Evolutionary conservation across 2,113 vertebrate genomes (phyloP).

Genomic region (Chlamydotis undulata): DNA sequence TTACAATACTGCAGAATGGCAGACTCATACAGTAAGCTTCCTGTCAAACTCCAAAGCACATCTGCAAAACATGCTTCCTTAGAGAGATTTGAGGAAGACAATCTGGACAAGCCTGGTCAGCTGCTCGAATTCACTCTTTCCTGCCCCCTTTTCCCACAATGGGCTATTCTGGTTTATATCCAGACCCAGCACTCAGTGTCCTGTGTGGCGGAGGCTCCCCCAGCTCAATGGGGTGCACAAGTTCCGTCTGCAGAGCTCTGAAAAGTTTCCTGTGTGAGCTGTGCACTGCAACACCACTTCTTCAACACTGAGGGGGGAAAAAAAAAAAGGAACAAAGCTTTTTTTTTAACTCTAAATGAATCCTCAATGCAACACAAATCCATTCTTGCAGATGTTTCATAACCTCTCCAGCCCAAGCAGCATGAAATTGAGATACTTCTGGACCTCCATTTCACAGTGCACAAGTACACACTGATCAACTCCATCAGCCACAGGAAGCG

Average conservation of each 20-base stretch:
- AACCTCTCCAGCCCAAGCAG: background rate
- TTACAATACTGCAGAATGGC: background rate
- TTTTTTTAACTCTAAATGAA: background rate
- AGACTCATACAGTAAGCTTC: background rate
- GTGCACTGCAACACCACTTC: background rate
- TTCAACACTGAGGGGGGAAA: background rate
- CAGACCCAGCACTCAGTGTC: background rate
- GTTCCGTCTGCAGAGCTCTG: background rate
- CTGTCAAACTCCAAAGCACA: background rate
- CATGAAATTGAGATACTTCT: background rate
- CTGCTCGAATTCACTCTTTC: background rate
- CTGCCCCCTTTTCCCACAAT: background rate
- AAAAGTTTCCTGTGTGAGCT: background rate
- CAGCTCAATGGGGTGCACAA: background rate
- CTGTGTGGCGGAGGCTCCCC: background rate
- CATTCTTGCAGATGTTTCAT: background rate
- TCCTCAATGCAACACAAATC: background rate
- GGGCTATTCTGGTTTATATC: background rate
- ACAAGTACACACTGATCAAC: background rate
- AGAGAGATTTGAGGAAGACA: background rate
- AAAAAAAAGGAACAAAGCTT: background rate
- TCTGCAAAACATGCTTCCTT: background rate
- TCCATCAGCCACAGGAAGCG: background rate
- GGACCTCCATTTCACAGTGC: background rate
- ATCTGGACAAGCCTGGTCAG: background rate